Evolutionary conservation across 2,797 vertebrate species (phyloP), one percentile per base, ranked within the genome.

Genomic region (Silurus aristotelis): DNA sequence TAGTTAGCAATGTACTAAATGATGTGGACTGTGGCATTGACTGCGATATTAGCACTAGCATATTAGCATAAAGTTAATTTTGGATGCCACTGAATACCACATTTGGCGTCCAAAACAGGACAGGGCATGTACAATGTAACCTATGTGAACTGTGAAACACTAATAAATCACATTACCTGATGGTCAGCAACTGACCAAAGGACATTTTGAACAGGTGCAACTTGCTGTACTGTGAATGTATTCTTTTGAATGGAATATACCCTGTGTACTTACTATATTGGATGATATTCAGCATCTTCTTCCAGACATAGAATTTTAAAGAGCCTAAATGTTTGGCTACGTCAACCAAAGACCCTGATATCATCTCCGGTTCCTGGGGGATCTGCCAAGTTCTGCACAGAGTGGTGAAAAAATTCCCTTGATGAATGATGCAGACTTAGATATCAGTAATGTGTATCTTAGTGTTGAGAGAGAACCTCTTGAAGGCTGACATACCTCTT

Each of bases 251-350:
- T 38, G 38, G 38, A 38, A 56, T 13, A 55, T 71, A 76, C 4
- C 19, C 13, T 19, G 14, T 25, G 27, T 85, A 93, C 95, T 95
- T 85, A 96, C 95, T 90, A 67, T 94, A 95, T 89, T 91, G 92
- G 80, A 96, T 43, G 6, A 93, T 88, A 20, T 89, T 89, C 92
- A 92, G 94, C 95, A 96, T 96, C 88, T 93, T 95, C 86, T 96
- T 94, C 95, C 95, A 96, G 72, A 96, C 90, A 85, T 93, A 92
- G 80, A 92, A 96, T 89, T 93, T 95, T 76, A 96, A 83, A 70
- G 94, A 95, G 60, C 95, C 95, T 86, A 95, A 64, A 90, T 96
- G 94, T 77, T 93, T 95, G 68, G 93, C 93, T 82, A 96, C 93
- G 68, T 96, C 94, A 52, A 96, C 89, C 58, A 96, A 91, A 66